phyloP scores from a whole-genome alignment of 2,888 invertebrate species.

The Halocaridina rubra region DNA sequence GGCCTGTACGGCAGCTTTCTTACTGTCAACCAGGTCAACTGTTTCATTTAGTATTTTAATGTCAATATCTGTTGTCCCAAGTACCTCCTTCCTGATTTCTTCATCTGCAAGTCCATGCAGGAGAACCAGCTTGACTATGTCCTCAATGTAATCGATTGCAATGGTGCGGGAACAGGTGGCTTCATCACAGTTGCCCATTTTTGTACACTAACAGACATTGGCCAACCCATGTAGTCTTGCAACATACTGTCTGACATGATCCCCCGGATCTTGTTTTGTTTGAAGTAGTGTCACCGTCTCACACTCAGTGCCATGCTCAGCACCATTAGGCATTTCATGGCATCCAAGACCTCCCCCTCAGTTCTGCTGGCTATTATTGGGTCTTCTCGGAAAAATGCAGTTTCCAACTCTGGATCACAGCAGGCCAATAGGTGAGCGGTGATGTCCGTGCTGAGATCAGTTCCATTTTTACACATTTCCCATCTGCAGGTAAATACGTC shows the following conservation, averaged over 20 bases:
- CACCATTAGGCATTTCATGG: constrained; percentile 6
- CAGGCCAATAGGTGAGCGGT: not conserved
- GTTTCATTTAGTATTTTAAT: not conserved
- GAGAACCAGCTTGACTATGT: constrained; percentile 4
- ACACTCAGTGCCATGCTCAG: not conserved
- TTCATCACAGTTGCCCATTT: not conserved
- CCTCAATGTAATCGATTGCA: not conserved
- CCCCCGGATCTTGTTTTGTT: not conserved
- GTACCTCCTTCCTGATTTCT: not conserved
- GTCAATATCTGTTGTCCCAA: not conserved
- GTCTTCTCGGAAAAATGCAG: constrained; percentile 7
- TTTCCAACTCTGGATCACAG: not conserved
- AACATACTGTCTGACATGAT: constrained; percentile 9
- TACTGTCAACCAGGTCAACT: not conserved
- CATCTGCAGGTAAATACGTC: not conserved
- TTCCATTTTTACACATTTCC: not conserved
- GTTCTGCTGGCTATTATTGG: not conserved
- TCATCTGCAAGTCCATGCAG: not conserved
- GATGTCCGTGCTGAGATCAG: not conserved
- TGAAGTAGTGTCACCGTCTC: not conserved
- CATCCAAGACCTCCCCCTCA: not conserved
- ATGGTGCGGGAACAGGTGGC: not conserved
- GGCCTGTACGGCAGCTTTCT: not conserved
- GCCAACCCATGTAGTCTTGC: not conserved
- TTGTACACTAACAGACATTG: constrained; percentile 26